phyloP scores from a whole-genome alignment of 2,797 vertebrate species.

The Acipenser oxyrinchus region DNA sequence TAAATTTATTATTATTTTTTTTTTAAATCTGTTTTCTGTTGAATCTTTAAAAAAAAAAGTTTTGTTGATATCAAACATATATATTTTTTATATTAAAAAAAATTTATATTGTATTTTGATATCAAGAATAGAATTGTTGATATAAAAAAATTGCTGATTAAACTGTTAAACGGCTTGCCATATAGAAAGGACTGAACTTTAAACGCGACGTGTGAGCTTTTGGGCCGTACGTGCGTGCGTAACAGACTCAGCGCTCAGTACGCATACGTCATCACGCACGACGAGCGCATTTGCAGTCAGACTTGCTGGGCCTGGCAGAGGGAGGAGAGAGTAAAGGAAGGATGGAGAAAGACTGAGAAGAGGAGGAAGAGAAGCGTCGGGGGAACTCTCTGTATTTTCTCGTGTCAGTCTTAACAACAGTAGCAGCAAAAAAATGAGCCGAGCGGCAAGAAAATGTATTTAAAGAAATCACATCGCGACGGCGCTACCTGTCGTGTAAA shows the following conservation, averaged over 20 bases:
- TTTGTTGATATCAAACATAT: no score
- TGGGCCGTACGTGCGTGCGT: no score
- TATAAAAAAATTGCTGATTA: no score
- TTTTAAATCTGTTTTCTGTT: no score
- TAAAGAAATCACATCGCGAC: conserved; percentile 41
- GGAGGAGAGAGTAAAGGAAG: neutral
- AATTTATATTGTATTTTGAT: no score
- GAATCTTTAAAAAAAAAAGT: no score
- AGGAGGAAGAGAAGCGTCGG: neutral
- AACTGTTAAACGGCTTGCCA: no score
- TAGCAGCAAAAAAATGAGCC: conserved; percentile 1
- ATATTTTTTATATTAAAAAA: no score
- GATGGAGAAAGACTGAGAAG: neutral
- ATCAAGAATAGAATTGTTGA: no score
- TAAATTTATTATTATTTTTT: no score
- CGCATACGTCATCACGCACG: neutral
- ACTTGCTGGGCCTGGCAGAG: neutral
- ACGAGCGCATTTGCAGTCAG: neutral
- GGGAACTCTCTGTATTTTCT: neutral
- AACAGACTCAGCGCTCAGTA: neutral
- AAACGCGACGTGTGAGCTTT: no score
- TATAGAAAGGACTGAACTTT: no score
- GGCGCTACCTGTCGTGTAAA: conserved; percentile 46
- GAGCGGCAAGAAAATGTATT: conserved; percentile 22
- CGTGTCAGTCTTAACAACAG: neutral